Evolutionary conservation across 2,113 vertebrate species (phyloP).

Genomic region (Microcebus murinus): DNA sequence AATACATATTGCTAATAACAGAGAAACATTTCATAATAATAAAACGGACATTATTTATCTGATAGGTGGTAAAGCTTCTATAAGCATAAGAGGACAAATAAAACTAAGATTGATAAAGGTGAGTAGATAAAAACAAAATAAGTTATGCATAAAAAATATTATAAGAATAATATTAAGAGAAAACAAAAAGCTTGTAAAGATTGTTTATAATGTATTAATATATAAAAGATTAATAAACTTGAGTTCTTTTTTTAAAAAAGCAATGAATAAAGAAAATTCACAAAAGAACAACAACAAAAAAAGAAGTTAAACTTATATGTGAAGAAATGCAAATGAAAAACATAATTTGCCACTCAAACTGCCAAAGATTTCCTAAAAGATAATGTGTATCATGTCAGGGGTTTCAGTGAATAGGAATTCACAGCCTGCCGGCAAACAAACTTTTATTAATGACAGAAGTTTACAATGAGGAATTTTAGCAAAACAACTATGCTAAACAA

Average conservation of each 20-base stretch:
- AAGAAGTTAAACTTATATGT: neutral
- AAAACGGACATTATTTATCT: neutral
- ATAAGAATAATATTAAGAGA: neutral
- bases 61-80: neutral
- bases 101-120: constrained; percentile 14
- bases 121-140: neutral
- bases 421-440: neutral
- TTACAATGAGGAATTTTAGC: constrained; percentile 22
- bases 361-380: constrained; percentile 6
- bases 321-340: constrained; percentile 11
- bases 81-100: neutral
- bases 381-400: neutral
- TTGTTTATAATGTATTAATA: neutral
- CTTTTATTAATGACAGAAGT: neutral
- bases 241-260: neutral
- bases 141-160: neutral
- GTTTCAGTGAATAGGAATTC: constrained; percentile 17
- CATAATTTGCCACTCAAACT: constrained; percentile 30
- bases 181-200: neutral
- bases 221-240: neutral
- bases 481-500: neutral
- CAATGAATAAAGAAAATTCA: neutral
- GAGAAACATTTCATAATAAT: neutral
- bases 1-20: constrained; percentile 22
- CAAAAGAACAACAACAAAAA: neutral